Conservation (phyloP, 2,797 vertebrate species). For the Crenichthys baileyi region DNA sequence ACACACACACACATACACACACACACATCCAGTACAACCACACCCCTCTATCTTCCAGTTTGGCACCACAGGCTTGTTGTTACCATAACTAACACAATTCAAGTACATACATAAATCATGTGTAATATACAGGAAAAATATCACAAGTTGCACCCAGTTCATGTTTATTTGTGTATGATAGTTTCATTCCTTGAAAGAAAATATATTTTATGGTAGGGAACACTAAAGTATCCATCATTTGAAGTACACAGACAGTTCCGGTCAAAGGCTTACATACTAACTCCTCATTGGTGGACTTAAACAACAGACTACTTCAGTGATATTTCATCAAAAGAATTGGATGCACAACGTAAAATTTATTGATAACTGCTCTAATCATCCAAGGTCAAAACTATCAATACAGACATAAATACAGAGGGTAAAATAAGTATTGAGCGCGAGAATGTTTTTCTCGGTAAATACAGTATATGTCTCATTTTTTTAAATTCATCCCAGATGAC, state of each 20-base stretch:
- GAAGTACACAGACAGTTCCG: neutral
- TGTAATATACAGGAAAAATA: neutral
- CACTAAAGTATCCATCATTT: neutral
- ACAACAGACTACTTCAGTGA: neutral
- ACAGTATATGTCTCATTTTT: neutral
- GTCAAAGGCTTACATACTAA: neutral
- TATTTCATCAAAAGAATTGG: neutral
- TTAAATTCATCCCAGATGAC: neutral
- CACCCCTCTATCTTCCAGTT: slow-evolving; percentile 45
- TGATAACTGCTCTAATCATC: neutral
- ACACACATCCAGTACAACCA: slow-evolving; percentile 36
- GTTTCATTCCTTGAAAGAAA: neutral
- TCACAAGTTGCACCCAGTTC: neutral
- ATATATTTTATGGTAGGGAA: neutral
- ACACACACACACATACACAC: slow-evolving; percentile 17
- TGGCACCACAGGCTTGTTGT: slow-evolving; percentile 44
- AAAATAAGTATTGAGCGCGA: no score
- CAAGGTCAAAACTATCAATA: neutral
- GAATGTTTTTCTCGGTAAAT: no score
- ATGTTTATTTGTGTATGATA: neutral
- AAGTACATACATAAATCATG: slow-evolving; percentile 9
- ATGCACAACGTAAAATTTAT: neutral
- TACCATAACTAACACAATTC: slow-evolving; percentile 32
- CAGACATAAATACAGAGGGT: no score
- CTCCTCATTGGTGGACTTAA: neutral